Conservation (phyloP, 1,140 invertebrate genomes). For the Centruroides vittatus region DNA sequence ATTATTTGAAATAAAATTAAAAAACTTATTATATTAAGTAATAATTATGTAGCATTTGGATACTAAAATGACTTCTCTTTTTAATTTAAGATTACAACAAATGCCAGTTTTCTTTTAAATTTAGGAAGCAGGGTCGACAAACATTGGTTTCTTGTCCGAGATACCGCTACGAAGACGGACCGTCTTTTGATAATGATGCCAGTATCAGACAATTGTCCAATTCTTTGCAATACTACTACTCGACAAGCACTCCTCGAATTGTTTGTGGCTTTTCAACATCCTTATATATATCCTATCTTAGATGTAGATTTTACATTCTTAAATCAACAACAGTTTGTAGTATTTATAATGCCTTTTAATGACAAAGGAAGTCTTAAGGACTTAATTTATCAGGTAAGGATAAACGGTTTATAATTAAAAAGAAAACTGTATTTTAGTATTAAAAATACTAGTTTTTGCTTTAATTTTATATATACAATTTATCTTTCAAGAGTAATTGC, state of each 20-base stretch:
- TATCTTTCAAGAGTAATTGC: constrained; percentile 40
- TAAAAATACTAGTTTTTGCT: neutral
- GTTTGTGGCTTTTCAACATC: constrained; percentile 71
- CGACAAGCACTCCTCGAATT: constrained; percentile 56
- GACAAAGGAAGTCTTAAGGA: constrained; percentile 71
- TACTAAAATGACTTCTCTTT: too few species aligned
- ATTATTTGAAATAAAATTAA: too few species aligned
- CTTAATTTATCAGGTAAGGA: constrained; percentile 62
- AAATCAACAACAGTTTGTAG: constrained; percentile 35
- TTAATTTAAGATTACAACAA: neutral
- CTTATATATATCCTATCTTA: constrained; percentile 75
- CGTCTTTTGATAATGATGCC: constrained; percentile 63
- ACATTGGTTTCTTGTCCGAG: constrained; percentile 75
- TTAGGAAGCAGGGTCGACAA: constrained; percentile 62
- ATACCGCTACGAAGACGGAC: constrained; percentile 62
- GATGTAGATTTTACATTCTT: constrained; percentile 50
- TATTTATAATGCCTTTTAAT: constrained; percentile 66
- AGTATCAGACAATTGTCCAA: constrained; percentile 40
- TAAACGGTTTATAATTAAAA: neutral
- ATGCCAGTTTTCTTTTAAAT: constrained; percentile 15
- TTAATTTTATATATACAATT: neutral
- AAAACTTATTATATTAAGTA: neutral
- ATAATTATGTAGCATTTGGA: neutral
- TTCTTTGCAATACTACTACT: constrained; percentile 33
- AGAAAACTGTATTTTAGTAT: neutral